A percentile compares a stretch with the other conserved stretches of the same genome.
These are phyloP conservation scores for Sminthopsis crassicaudata DNA, from an alignment of 2,113 vertebrate species.

Conservation along the genomic window DNA sequence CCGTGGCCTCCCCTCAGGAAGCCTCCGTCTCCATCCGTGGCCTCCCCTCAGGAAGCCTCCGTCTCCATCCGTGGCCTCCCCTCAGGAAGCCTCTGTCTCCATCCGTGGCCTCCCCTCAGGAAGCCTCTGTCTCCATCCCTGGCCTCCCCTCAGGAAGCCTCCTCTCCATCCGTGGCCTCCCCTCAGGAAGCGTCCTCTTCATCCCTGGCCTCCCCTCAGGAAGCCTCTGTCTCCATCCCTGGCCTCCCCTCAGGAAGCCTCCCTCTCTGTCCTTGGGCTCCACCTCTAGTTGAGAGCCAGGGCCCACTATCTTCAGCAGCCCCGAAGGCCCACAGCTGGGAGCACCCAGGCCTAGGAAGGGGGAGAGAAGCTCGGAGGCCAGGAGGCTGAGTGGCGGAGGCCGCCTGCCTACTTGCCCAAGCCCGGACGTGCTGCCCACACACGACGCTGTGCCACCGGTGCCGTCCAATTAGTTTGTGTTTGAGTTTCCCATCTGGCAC, in stretches of 20 bases:
- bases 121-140: too few relatives aligned
- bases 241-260: neutral
- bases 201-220: too few relatives aligned
- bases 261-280: neutral
- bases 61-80: too few relatives aligned
- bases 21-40: neutral
- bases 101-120: too few relatives aligned
- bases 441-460: neutral
- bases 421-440: constrained; percentile 48
- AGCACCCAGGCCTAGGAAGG: neutral
- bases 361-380: neutral
- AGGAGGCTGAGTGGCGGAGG: constrained; percentile 54
- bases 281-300: neutral
- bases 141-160: too few relatives aligned
- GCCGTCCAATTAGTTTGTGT: constrained; percentile 63
- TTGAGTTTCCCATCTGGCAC: constrained; percentile 69
- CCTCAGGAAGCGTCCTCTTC: too few relatives aligned
- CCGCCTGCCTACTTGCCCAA: constrained; percentile 23
- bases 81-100: too few relatives aligned
- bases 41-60: too few relatives aligned
- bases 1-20: too few relatives aligned
- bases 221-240: neutral
- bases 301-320: neutral
- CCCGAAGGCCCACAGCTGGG: too few relatives aligned
- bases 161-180: too few relatives aligned